Percentiles rank a stretch among this genome's conserved stretches.
phyloP scores from a whole-genome alignment of 2,888 invertebrate species.

The Agrochola lota region DNA sequence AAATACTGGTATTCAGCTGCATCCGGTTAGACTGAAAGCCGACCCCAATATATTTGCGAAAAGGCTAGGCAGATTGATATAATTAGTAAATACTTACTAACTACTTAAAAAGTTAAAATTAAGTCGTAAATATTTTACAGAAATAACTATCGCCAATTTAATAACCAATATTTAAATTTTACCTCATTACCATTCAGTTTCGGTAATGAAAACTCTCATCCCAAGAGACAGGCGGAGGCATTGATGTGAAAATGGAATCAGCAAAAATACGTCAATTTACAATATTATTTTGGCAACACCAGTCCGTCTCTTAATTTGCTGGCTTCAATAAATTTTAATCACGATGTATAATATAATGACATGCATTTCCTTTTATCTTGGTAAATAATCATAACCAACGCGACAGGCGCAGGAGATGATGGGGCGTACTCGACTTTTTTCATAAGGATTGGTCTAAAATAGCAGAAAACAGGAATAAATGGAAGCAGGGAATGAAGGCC shows the following conservation, averaged over 20 bases:
- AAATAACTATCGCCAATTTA: constrained; percentile 7
- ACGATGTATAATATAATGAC: neutral
- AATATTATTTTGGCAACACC: constrained; percentile 29
- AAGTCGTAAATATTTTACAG: neutral
- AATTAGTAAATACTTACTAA: neutral
- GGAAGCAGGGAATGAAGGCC: too few relatives aligned
- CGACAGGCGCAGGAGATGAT: too few relatives aligned
- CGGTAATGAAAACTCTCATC: constrained; percentile 40
- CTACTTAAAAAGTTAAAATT: neutral
- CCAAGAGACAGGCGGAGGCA: constrained; percentile 32
- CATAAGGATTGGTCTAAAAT: too few relatives aligned
- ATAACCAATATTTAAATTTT: constrained; percentile 28
- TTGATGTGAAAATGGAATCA: constrained; percentile 40
- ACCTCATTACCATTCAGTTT: constrained; percentile 34
- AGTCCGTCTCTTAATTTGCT: constrained; percentile 16
- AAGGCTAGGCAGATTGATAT: neutral
- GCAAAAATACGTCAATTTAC: constrained; percentile 38
- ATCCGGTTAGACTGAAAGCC: too few relatives aligned
- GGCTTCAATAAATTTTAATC: neutral
- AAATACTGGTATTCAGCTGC: too few relatives aligned
- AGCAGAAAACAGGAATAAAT: too few relatives aligned
- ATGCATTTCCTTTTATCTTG: constrained; percentile 3
- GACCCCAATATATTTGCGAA: too few relatives aligned
- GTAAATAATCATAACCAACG: too few relatives aligned
- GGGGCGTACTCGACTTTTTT: too few relatives aligned